Base-by-base conservation (phyloP, 2,113 vertebrate species). In the Erythrocebus patas region DNA sequence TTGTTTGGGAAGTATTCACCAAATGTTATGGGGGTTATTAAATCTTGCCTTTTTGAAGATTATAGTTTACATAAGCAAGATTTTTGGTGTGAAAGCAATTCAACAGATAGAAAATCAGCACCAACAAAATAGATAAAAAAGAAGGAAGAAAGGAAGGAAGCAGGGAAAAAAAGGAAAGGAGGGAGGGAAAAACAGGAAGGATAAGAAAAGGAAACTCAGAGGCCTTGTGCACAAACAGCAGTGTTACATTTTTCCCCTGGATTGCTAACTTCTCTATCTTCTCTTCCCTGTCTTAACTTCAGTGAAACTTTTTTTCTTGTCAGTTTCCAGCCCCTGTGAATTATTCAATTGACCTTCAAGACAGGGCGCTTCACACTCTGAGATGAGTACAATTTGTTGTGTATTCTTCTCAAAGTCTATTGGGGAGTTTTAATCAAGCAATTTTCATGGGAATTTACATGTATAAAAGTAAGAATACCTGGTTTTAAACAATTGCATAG, bases 271-370 rank as follows among this genome's bases (percentile, higher is more conserved):
- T 57, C 61, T 80, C 40, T 61, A 87, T 70, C 27, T 89, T 70
- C 8, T 87, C 35, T 64, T 64, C 38, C 35, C 72, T 48, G 27
- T 45, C 59, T 70, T 89, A 32, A 92, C 32, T 61, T 88, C n/a
- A 55, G 48, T 30, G 48, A 94, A 90, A 57, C 18, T 59, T 6
- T 40, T 48, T 80, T 92, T 76, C 64, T 75, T 38, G 30, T 45
- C 90, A 48, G 27, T 75, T 95, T 55, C 25, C 78, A 40, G 32
- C 55, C 7, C 30, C 55, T 78, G 72, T 85, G 78, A 93, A 61
- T 57, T 91, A 81, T 94, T 96, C 85, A 68, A n/a, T 11, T 94
- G 59, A 92, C 81, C 95, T 95, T 91, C 72, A 70, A 91, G 91
- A 91, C 78, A 96, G 59, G 52, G 30, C 75, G 35, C 50, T 89